A percentile compares a stretch with the other conserved stretches of the same genome.
These are phyloP conservation scores for Aurelia coerulea DNA, from an alignment of 30 jellyfish, hydroid and myxozoan species.

Conservation along the genomic window DNA sequence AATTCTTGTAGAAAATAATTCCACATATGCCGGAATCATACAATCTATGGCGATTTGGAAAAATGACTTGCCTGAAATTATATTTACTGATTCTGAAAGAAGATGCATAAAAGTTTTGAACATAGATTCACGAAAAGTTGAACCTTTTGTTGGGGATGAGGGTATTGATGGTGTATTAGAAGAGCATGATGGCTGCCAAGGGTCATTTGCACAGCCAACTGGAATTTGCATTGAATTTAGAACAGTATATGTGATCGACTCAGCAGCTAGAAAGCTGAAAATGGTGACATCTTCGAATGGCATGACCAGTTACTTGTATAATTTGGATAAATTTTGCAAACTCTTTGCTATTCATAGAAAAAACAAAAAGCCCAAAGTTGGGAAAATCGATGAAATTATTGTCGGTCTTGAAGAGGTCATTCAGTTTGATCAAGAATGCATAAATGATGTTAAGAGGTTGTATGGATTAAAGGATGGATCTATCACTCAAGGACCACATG, in stretches of 20 bases:
- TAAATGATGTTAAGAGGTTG: constrained; percentile 19
- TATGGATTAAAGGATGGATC: constrained; percentile 23
- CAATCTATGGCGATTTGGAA: no score
- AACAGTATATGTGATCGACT: constrained; percentile 17
- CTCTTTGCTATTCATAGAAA: constrained; percentile 19
- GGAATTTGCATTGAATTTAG: constrained; percentile 23
- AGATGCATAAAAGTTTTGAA: no score
- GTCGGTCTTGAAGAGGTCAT: constrained; percentile 14
- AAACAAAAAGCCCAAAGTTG: constrained; percentile 13
- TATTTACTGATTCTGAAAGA: no score
- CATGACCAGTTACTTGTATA: constrained; percentile 2
- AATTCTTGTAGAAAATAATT: no score
- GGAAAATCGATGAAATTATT: constrained; percentile 3
- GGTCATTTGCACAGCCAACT: constrained; percentile 54
- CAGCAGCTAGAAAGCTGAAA: constrained; percentile 30
- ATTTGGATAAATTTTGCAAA: constrained; percentile 9
- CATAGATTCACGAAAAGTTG: no score
- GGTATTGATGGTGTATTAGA: not conserved
- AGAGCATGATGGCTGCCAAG: constrained; percentile 51
- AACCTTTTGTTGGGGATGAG: no score
- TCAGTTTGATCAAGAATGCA: constrained; percentile 20
- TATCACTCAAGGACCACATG: constrained; percentile 26
- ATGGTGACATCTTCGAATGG: constrained; percentile 9
- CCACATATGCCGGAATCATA: no score
- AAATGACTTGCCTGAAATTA: no score